Conservation (phyloP, 1,140 invertebrate genomes). For the Dolichoris vasculosae region DNA sequence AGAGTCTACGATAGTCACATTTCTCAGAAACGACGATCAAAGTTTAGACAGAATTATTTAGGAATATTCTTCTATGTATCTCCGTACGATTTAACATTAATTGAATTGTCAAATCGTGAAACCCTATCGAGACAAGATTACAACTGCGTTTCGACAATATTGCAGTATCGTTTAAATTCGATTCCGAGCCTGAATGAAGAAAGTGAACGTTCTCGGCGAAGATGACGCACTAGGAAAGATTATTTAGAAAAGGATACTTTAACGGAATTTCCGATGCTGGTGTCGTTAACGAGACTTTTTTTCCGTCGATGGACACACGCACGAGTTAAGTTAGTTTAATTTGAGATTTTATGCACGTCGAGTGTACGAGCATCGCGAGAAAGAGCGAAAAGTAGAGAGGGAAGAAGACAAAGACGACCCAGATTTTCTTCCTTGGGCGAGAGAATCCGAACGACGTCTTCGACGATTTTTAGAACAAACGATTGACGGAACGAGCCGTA, state of each 20-base stretch:
- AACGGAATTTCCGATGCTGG: neutral
- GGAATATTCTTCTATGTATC: neutral
- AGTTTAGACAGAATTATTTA: neutral
- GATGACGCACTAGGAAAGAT: neutral
- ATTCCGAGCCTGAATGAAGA: too few species aligned
- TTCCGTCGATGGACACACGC: neutral
- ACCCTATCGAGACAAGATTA: neutral
- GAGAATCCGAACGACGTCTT: constrained; percentile 45
- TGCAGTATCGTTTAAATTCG: too few species aligned
- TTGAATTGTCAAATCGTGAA: neutral
- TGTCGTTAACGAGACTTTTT: constrained; percentile 30
- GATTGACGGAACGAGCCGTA: constrained; percentile 50
- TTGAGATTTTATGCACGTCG: constrained; percentile 27
- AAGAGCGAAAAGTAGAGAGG: neutral
- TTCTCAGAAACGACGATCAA: neutral
- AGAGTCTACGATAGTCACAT: neutral
- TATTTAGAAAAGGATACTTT: neutral
- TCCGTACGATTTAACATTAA: neutral
- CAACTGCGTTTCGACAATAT: too few species aligned
- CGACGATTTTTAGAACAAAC: constrained; percentile 52
- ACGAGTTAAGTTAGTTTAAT: neutral
- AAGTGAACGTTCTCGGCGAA: neutral
- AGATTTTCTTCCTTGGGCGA: constrained; percentile 45
- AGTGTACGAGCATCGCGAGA: constrained; percentile 4
- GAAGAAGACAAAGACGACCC: constrained; percentile 46